Evolutionary conservation across 2,888 invertebrate species (phyloP).

Genomic region (Drosophila siamana): DNA sequence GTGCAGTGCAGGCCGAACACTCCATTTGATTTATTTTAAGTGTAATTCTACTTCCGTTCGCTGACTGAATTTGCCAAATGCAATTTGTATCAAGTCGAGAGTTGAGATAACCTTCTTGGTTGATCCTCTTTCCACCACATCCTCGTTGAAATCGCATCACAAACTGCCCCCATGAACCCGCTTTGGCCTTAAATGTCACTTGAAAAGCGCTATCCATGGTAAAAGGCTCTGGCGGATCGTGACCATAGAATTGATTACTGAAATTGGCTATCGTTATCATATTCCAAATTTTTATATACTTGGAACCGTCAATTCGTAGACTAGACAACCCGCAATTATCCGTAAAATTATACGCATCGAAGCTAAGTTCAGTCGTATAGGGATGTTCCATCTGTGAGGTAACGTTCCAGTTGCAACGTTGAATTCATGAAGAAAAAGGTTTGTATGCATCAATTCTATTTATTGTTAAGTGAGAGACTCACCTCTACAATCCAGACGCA

Average conservation of each 20-base stretch:
- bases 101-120: slow-evolving; percentile 64
- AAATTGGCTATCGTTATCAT: slow-evolving; percentile 82
- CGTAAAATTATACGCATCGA: slow-evolving; percentile 67
- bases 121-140: slow-evolving; percentile 67
- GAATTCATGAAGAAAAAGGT: too few relatives aligned
- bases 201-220: slow-evolving; percentile 88
- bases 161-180: slow-evolving; percentile 78
- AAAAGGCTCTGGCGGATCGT: slow-evolving; percentile 84
- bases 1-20: slow-evolving; percentile 62
- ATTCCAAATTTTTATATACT: slow-evolving; percentile 8
- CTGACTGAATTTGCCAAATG: slow-evolving; percentile 20
- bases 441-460: too few relatives aligned
- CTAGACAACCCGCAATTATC: slow-evolving; percentile 89
- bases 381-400: slow-evolving; percentile 86
- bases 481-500: slow-evolving; percentile 92
- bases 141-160: slow-evolving; percentile 54
- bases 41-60: slow-evolving; percentile 62
- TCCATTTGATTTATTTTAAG: slow-evolving; percentile 75
- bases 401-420: too few relatives aligned
- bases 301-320: slow-evolving; percentile 83
- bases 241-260: slow-evolving; percentile 87
- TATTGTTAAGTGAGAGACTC: background rate
- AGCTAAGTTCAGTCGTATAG: slow-evolving; percentile 56
- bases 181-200: slow-evolving; percentile 88
- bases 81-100: slow-evolving; percentile 63